Percentiles rank a stretch among this genome's conserved stretches.
These are phyloP conservation scores for Natator depressus DNA, from an alignment of 2,113 vertebrate species.

Conservation along the genomic window DNA sequence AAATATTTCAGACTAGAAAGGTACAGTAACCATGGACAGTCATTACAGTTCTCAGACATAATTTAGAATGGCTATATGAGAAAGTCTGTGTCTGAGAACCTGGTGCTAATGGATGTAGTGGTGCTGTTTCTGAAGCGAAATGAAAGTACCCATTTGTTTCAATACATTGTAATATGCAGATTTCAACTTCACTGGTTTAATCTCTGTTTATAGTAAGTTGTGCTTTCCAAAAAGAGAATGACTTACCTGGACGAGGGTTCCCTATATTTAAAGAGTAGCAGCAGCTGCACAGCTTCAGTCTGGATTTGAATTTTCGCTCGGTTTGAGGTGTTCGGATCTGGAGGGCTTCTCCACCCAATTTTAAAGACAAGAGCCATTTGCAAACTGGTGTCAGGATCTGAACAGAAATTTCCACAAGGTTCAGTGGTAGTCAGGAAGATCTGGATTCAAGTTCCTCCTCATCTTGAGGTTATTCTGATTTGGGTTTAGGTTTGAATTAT, in stretches of 20 bases:
- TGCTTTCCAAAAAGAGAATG: constrained; percentile 6
- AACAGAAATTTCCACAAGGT: background rate
- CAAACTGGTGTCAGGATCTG: background rate
- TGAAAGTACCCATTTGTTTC: constrained; percentile 17
- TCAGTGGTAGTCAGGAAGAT: background rate
- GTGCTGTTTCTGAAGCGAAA: constrained; percentile 43
- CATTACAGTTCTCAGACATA: constrained; percentile 61
- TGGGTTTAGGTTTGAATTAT: background rate
- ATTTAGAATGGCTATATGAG: constrained; percentile 53
- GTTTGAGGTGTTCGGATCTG: background rate
- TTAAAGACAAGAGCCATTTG: background rate
- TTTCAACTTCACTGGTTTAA: constrained; percentile 33
- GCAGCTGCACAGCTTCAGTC: background rate
- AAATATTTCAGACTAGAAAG: constrained; percentile 61
- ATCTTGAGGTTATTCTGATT: background rate
- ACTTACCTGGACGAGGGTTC: background rate
- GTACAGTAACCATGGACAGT: constrained; percentile 50
- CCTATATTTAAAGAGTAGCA: constrained; percentile 7
- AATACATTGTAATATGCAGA: background rate
- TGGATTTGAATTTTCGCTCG: background rate
- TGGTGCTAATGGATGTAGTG: constrained; percentile 33
- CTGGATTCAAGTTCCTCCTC: background rate
- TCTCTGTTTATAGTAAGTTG: constrained; percentile 21
- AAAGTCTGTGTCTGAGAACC: constrained; percentile 14
- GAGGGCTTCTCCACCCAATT: background rate